Conservation (phyloP, 2,797 vertebrate genomes). For the Mallotus villosus region DNA sequence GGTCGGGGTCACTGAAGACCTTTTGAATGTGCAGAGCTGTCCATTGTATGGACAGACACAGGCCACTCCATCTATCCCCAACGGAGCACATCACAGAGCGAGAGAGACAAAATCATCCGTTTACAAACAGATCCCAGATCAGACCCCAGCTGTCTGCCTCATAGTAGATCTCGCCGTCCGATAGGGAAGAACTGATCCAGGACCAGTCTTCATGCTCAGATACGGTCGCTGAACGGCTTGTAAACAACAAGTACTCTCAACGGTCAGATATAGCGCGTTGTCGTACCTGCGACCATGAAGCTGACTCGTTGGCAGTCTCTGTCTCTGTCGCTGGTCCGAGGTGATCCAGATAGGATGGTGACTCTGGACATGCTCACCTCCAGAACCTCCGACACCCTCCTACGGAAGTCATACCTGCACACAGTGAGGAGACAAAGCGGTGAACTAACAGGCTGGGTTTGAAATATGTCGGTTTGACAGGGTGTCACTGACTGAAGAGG, state of each 20-base stretch:
- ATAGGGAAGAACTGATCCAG: too few species aligned
- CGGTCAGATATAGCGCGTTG: too few species aligned
- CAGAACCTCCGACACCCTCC: slow-evolving; percentile 62
- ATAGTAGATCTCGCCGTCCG: too few species aligned
- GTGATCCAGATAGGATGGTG: slow-evolving; percentile 65
- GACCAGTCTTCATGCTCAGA: too few species aligned
- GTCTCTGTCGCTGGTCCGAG: slow-evolving; percentile 13
- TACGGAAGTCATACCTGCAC: slow-evolving; percentile 72
- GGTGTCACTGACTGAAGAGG: too few species aligned
- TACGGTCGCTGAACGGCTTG: too few species aligned
- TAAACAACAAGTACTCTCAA: too few species aligned
- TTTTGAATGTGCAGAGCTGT: slow-evolving; percentile 67
- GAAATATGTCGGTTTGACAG: too few species aligned
- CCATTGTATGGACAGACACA: slow-evolving; percentile 54
- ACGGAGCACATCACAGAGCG: neutral
- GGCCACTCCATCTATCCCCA: neutral
- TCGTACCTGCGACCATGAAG: slow-evolving; percentile 72
- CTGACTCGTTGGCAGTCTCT: slow-evolving; percentile 64
- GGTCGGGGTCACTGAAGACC: slow-evolving; percentile 48
- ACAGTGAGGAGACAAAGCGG: neutral
- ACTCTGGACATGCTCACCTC: slow-evolving; percentile 48
- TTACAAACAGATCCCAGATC: neutral
- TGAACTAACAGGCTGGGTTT: too few species aligned
- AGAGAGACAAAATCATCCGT: slow-evolving; percentile 23
- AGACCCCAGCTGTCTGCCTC: neutral